Evolutionary conservation across 2,113 vertebrate species (phyloP).

Genomic region (Neolamprologus longior): DNA sequence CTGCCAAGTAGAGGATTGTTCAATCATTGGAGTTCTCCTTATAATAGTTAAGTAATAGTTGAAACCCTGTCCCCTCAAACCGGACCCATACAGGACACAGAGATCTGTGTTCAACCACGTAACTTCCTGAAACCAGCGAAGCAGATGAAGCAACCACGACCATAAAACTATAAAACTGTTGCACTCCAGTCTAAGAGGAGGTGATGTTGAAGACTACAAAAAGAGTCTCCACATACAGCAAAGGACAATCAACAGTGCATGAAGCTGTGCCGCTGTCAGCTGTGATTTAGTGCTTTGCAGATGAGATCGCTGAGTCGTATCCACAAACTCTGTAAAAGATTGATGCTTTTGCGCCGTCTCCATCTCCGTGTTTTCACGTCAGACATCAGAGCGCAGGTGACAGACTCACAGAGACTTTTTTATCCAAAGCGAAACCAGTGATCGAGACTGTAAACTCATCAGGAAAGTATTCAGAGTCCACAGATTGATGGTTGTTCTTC

Average conservation of each 20-base stretch:
- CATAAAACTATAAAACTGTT: neutral
- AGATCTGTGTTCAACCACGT: neutral
- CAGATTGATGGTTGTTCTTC: neutral
- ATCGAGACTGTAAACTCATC: neutral
- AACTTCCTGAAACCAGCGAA: neutral
- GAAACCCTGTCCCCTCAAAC: neutral
- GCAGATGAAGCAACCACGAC: neutral
- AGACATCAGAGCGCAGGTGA: neutral
- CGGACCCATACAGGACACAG: fast-evolving
- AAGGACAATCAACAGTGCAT: neutral
- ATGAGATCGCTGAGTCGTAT: neutral
- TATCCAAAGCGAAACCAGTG: neutral
- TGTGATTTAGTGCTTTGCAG: neutral
- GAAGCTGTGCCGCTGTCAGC: neutral
- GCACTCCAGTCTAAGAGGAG: fast-evolving
- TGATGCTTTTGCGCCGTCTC: neutral
- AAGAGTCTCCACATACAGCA: neutral
- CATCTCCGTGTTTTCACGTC: neutral
- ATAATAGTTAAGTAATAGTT: neutral
- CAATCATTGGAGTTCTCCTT: neutral
- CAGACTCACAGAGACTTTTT: neutral
- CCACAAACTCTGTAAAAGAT: neutral
- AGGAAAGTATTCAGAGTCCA: neutral
- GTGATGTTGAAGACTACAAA: neutral
- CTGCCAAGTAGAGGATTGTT: neutral